A percentile compares a stretch with the other conserved stretches of the same genome.
These are phyloP conservation scores for Felis chaus DNA, from an alignment of 2,113 vertebrate genomes.

Conservation along the genomic window DNA sequence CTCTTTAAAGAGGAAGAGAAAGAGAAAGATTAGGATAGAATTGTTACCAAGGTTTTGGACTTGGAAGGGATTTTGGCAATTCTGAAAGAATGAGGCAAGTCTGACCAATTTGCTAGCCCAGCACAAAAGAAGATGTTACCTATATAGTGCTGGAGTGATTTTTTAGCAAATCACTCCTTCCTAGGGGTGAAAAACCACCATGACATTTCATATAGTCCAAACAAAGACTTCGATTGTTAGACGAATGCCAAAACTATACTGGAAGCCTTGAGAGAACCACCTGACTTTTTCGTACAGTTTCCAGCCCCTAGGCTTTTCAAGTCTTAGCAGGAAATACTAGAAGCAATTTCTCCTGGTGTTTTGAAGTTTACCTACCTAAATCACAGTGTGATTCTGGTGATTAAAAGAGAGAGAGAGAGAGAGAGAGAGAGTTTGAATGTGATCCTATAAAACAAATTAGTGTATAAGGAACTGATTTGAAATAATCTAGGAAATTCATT, in stretches of 20 bases:
- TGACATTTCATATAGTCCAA: background rate
- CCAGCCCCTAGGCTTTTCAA: background rate
- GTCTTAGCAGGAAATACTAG: conserved; percentile 37
- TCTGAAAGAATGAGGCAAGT: conserved; percentile 13
- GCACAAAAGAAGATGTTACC: background rate
- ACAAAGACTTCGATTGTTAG: conserved; percentile 21
- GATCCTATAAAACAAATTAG: conserved; percentile 31
- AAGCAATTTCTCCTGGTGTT: conserved; percentile 31
- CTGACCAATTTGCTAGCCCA: background rate
- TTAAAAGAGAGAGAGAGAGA: background rate
- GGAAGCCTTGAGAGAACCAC: conserved; percentile 5
- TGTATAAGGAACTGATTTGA: conserved; percentile 30
- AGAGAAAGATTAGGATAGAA: background rate
- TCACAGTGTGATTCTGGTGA: background rate
- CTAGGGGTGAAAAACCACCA: background rate
- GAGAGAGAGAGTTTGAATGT: background rate
- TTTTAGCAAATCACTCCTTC: background rate
- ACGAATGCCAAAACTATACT: conserved; percentile 21
- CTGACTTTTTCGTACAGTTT: conserved; percentile 31
- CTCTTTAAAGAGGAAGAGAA: background rate
- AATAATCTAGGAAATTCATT: conserved; percentile 39
- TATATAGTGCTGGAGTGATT: background rate
- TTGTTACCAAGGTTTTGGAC: background rate
- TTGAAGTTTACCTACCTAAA: conserved; percentile 49
- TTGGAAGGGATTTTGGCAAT: background rate